phyloP scores from a whole-genome alignment of 2,797 vertebrate genomes.

The Phylloscopus collybita region DNA sequence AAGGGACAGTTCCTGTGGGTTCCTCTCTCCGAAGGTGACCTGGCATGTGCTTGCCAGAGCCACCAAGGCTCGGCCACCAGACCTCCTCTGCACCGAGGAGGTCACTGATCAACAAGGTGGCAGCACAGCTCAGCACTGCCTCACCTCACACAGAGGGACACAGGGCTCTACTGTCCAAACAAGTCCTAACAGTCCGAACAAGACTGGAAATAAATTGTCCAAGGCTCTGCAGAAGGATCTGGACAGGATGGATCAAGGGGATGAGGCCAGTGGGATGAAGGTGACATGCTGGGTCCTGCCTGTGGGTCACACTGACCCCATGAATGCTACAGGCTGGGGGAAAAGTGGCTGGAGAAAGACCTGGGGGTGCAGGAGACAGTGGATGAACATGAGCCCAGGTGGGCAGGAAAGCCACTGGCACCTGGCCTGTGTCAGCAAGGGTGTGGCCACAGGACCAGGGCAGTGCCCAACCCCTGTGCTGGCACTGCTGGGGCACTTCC shows the following conservation, averaged over 20 bases:
- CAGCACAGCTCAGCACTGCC: neutral
- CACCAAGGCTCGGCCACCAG: neutral
- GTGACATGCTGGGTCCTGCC: neutral
- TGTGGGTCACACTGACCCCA: neutral
- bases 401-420: neutral
- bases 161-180: neutral
- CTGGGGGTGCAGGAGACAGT: neutral
- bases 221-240: neutral
- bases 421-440: neutral
- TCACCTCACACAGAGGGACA: accelerated
- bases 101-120: neutral
- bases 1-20: neutral
- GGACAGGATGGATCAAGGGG: neutral
- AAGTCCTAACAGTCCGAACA: neutral
- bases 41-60: neutral
- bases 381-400: neutral
- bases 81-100: neutral
- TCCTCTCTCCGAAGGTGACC: neutral
- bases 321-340: neutral
- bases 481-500: neutral
- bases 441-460: neutral
- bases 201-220: neutral
- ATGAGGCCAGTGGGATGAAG: neutral
- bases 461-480: neutral
- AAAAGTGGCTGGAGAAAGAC: neutral